phyloP scores from a whole-genome alignment of 1,140 invertebrate species.

The Drosophila ficusphila region DNA sequence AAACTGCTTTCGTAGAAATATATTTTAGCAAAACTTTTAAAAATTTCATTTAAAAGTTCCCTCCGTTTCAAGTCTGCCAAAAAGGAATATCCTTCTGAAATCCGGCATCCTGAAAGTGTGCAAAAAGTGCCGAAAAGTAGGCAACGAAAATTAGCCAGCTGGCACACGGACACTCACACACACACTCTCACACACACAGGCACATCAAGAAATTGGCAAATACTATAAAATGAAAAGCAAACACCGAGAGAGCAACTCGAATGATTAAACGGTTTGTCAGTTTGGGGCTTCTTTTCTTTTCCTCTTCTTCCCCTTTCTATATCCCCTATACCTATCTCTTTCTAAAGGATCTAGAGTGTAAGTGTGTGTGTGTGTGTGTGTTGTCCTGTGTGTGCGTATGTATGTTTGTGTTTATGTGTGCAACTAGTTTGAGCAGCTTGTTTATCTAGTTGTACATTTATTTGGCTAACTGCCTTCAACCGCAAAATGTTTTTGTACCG shows the following conservation, averaged over 20 bases:
- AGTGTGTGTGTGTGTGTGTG: constrained; percentile 21
- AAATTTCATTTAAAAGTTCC: background rate
- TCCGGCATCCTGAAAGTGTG: background rate
- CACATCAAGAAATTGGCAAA: constrained; percentile 26
- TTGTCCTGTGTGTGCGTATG: constrained; percentile 11
- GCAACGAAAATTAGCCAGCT: constrained; percentile 6
- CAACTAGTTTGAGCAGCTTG: constrained; percentile 66
- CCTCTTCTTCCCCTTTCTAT: background rate
- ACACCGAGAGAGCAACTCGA: constrained; percentile 22
- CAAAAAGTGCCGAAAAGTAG: background rate
- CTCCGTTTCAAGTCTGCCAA: background rate
- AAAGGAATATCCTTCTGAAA: background rate
- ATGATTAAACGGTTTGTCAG: constrained; percentile 37
- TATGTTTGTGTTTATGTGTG: constrained; percentile 20
- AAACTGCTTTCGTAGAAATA: too few relatives aligned
- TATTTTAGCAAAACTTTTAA: background rate
- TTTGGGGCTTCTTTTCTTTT: background rate
- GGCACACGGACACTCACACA: background rate
- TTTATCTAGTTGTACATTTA: constrained; percentile 78
- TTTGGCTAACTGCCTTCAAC: constrained; percentile 77
- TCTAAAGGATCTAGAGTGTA: background rate
- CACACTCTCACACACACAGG: constrained; percentile 9
- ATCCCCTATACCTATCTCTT: background rate
- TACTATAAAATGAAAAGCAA: constrained; percentile 65
- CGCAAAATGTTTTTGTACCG: constrained; percentile 64